A percentile compares a stretch with the other conserved stretches of the same genome.
These are phyloP conservation scores for Limnodromus scolopaceus DNA, from an alignment of 2,797 vertebrate species.

Conservation along the genomic window DNA sequence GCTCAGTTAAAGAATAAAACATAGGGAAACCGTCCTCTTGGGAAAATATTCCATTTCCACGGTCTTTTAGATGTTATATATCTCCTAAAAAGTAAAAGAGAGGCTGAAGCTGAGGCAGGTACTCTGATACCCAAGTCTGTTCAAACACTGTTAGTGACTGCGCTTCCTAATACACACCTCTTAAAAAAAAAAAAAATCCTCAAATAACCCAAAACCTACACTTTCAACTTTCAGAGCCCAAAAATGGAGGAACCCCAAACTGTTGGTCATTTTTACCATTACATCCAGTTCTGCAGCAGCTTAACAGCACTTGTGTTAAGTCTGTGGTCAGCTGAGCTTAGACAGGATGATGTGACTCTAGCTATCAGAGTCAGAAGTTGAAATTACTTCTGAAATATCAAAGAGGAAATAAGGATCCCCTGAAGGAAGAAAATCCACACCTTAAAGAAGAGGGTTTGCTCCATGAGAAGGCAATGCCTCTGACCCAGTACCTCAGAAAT, in stretches of 20 bases:
- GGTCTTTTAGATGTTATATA: neutral
- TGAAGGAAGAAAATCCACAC: neutral
- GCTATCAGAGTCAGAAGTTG: neutral
- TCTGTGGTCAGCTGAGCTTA: neutral
- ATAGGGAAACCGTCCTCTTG: neutral
- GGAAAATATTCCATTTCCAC: neutral
- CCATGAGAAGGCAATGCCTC: neutral
- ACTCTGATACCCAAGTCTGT: neutral
- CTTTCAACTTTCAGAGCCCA: neutral
- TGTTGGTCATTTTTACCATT: neutral
- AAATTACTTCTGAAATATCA: neutral
- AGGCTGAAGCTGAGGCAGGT: fast-evolving
- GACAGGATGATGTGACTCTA: neutral
- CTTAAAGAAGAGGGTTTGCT: neutral
- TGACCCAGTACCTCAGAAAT: neutral
- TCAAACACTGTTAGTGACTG: neutral
- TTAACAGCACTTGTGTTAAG: neutral
- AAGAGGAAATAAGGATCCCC: neutral
- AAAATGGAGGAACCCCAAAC: neutral
- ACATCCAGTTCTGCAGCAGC: neutral
- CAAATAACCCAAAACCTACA: neutral
- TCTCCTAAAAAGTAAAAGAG: neutral
- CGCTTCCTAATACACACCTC: neutral
- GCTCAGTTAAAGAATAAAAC: neutral
- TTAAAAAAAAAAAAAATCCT: neutral